A percentile compares a stretch with the other conserved stretches of the same genome.
Evolutionary conservation across 2,888 invertebrate genomes (phyloP).

Genomic region (Entomobrya proxima): DNA sequence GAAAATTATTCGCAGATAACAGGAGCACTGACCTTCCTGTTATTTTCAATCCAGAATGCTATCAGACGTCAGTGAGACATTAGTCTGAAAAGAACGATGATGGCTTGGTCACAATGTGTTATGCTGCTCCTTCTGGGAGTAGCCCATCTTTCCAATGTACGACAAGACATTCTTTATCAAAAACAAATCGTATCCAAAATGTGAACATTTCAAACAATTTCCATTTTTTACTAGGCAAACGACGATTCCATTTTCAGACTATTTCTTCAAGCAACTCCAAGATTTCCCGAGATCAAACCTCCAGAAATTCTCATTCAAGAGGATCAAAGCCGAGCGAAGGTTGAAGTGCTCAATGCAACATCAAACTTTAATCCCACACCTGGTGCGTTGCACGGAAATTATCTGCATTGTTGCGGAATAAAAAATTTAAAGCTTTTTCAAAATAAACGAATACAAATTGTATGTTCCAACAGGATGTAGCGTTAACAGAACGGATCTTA

Average conservation of each 20-base stretch:
- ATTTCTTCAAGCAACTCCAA: conserved; percentile 70
- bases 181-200: not conserved
- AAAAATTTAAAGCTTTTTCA: too few relatives aligned
- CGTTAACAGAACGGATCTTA: conserved; percentile 69
- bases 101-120: conserved; percentile 4
- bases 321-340: conserved; percentile 59
- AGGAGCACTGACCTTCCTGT: conserved; percentile 45
- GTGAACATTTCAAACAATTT: not conserved
- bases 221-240: conserved; percentile 34
- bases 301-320: conserved; percentile 62
- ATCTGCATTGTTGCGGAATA: too few relatives aligned
- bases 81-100: not conserved
- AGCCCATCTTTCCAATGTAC: conserved; percentile 54
- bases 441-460: not conserved
- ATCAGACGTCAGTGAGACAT: not conserved
- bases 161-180: too few relatives aligned
- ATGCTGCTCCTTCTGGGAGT: conserved; percentile 32
- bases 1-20: not conserved
- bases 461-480: conserved; percentile 67
- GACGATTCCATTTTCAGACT: conserved; percentile 62
- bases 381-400: conserved; percentile 15
- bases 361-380: conserved; percentile 67
- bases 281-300: conserved; percentile 71
- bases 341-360: conserved; percentile 66
- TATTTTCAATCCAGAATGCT: not conserved